Conservation (phyloP, 2,113 vertebrate species). For the Xiphophorus couchianus region DNA sequence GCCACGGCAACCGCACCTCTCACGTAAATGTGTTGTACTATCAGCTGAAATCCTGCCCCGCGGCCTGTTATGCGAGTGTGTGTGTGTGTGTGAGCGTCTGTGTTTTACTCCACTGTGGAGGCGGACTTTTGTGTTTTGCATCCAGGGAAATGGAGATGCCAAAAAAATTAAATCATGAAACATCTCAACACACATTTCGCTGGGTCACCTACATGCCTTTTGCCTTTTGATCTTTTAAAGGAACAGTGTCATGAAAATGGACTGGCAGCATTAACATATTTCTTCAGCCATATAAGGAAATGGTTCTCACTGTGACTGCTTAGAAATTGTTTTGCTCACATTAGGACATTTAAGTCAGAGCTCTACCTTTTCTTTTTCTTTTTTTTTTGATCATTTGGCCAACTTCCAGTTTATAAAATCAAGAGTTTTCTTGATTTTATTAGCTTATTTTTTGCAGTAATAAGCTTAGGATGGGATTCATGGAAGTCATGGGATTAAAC, state of each 20-base stretch:
- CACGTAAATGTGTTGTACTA: slow-evolving; percentile 22
- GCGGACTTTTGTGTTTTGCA: slow-evolving; percentile 14
- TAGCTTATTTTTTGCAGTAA: too few relatives aligned
- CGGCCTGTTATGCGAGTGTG: slow-evolving; percentile 31
- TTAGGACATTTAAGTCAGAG: too few relatives aligned
- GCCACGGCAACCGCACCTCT: slow-evolving; percentile 66
- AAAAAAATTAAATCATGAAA: slow-evolving; percentile 18
- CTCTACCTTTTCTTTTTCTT: too few relatives aligned
- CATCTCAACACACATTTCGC: slow-evolving; percentile 17
- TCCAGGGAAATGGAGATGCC: slow-evolving; percentile 29
- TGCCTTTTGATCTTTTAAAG: neutral
- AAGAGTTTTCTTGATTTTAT: too few relatives aligned
- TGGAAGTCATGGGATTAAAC: too few relatives aligned
- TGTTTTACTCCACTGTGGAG: slow-evolving; percentile 46
- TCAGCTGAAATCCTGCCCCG: slow-evolving; percentile 26
- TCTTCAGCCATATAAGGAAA: too few relatives aligned
- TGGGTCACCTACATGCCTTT: slow-evolving; percentile 6
- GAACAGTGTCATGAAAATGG: neutral
- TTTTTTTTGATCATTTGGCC: too few relatives aligned
- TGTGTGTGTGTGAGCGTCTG: slow-evolving; percentile 27
- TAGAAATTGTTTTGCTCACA: too few relatives aligned
- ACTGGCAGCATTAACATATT: too few relatives aligned
- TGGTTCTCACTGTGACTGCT: too few relatives aligned
- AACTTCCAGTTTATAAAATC: too few relatives aligned
- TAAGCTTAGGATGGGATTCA: too few relatives aligned